Base-by-base conservation (phyloP, 2,888 invertebrate genomes). In the Pseudeuparius sepicola region DNA sequence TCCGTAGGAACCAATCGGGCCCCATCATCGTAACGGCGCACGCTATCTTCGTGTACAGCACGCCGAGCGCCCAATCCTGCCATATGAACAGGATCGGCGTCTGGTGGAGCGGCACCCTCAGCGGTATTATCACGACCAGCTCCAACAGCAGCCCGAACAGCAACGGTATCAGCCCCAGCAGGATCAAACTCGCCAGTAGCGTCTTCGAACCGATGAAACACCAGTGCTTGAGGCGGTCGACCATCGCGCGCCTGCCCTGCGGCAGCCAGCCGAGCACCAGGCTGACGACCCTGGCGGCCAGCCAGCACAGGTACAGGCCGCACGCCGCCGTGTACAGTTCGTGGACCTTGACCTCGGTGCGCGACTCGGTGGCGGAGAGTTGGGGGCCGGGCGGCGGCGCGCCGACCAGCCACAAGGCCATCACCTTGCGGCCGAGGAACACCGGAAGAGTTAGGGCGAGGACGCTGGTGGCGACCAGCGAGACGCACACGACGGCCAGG, bases 1-100 rank as follows among this genome's bases (percentile, higher is more conserved):
- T 71, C 34, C 92, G 80, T 52, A 98, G 67, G 59, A 83, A 78
- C 85, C 94, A 93, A 65, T 96, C 96, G 4, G 96, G 94, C 0
- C 94, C 94, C 93, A 97, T 96, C 78, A 97, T 84, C 0, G 90
- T 90, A 14, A 94, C 70, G 1, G 94, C 97, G 54, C 93, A 90
- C 10, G 93, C 85, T 36, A 97, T 96, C 68, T 98, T 98, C 2
- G 94, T 93, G 60, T 97, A 96, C 1, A 98, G 68, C 7, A 98
- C 92, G 14, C 97, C 96, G 14, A 98, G 67, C 0, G 96, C 96
- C 97, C 97, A 98, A 65, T 97, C 94, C 50, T 96, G 87, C 86
- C 86, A 87, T 31, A 87, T 73, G 57, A 87, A 88, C 36, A 86
- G 66, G 17, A 87, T 82, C 0, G 87, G 96, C 4, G 90, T 89